Percentiles rank a stretch among this genome's conserved stretches.
Evolutionary conservation across 2,113 vertebrate genomes (phyloP).

Genomic region (Zingel zingel): DNA sequence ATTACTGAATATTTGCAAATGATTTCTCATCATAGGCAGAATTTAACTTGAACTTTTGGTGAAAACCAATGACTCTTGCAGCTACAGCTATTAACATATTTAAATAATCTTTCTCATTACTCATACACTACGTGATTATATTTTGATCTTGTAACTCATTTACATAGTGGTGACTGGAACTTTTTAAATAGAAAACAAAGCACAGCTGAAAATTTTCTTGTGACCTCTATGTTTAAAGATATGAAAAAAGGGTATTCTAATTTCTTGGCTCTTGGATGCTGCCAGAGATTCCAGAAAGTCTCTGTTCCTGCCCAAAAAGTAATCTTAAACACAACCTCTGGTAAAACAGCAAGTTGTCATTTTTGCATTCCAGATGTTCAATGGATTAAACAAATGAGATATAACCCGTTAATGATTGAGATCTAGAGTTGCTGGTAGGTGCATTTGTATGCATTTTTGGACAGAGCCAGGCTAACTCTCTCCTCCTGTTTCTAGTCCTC

Average conservation of each 20-base stretch:
- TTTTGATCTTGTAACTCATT: slow-evolving; percentile 22
- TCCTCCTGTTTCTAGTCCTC: neutral
- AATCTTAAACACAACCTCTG: no score
- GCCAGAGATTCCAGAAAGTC: no score
- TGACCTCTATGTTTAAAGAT: neutral
- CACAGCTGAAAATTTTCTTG: neutral
- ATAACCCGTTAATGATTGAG: neutral
- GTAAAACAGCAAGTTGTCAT: no score
- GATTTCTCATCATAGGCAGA: neutral
- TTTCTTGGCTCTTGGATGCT: no score
- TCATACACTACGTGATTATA: slow-evolving; percentile 32
- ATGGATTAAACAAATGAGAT: neutral
- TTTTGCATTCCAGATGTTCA: no score
- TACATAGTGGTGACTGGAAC: slow-evolving; percentile 35
- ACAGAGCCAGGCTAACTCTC: neutral
- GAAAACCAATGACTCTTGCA: neutral
- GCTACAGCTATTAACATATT: slow-evolving; percentile 29
- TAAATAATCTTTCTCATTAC: slow-evolving; percentile 24
- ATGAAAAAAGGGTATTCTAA: no score
- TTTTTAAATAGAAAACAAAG: slow-evolving; percentile 41
- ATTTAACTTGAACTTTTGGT: slow-evolving; percentile 1
- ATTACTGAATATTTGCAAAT: slow-evolving; percentile 19
- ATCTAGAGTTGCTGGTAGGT: no score
- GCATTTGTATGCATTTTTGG: neutral
- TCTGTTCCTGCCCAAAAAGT: neutral